These are phyloP conservation scores for Malurus elegans DNA, from an alignment of 2,113 vertebrate genomes.

Conservation along the genomic window DNA sequence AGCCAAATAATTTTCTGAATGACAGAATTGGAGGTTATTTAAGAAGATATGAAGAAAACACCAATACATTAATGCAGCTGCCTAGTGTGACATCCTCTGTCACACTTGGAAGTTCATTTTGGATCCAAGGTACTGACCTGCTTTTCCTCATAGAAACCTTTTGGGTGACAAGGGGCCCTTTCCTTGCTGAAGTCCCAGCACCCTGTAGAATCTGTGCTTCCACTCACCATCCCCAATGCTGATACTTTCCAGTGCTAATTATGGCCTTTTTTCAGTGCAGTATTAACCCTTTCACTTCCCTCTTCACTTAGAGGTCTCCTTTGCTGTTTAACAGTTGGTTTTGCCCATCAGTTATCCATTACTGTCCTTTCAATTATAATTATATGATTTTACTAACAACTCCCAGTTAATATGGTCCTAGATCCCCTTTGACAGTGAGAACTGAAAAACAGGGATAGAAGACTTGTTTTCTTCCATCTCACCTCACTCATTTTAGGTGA, in stretches of 20 bases:
- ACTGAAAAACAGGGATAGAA: not conserved
- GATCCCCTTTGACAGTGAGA: not conserved
- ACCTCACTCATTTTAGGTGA: not conserved
- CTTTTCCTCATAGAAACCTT: slow-evolving; percentile 27
- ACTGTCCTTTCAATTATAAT: not conserved
- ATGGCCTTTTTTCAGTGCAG: not conserved
- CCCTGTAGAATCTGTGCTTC: too few relatives aligned
- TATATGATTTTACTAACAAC: not conserved
- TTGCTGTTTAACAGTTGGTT: not conserved
- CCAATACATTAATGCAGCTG: not conserved
- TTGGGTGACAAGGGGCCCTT: not conserved
- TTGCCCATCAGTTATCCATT: not conserved
- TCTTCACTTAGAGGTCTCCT: not conserved
- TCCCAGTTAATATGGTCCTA: not conserved
- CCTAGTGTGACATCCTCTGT: not conserved
- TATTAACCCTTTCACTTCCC: not conserved
- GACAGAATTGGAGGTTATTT: not conserved
- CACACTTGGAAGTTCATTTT: not conserved
- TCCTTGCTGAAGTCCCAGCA: not conserved
- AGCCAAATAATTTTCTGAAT: not conserved
- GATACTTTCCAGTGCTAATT: not conserved
- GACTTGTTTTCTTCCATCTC: not conserved
- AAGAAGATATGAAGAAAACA: not conserved
- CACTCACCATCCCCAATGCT: not conserved
- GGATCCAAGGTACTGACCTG: slow-evolving; percentile 36